Percentiles rank a stretch among this genome's conserved stretches.
phyloP scores from a whole-genome alignment of 2,113 vertebrate species.

The Oreotragus oreotragus region DNA sequence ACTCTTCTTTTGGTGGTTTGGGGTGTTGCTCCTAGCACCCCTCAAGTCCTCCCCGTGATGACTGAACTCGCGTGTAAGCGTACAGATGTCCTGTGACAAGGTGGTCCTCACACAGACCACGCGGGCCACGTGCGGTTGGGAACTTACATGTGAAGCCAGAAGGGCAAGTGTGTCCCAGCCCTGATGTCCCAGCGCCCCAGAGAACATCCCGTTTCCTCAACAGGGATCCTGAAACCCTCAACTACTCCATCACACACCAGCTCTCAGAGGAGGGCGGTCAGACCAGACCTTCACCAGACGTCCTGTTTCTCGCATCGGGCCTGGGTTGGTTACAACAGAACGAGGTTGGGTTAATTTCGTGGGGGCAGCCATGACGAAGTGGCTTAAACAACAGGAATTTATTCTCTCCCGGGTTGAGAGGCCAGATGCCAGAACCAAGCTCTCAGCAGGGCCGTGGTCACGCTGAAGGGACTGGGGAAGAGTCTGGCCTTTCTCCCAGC shows the following conservation, averaged over 20 bases:
- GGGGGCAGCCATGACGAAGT: accelerated
- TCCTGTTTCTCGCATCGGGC: not conserved
- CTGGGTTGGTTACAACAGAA: not conserved
- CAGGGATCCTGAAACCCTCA: not conserved
- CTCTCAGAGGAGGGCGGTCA: not conserved
- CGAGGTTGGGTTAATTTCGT: not conserved
- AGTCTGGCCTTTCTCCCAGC: not conserved
- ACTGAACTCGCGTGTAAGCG: not conserved
- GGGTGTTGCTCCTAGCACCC: not conserved
- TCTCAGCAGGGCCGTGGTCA: not conserved
- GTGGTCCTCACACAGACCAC: accelerated
- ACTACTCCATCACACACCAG: accelerated
- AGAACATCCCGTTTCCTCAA: not conserved
- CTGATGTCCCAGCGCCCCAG: not conserved
- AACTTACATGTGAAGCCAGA: not conserved
- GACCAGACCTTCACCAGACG: not conserved
- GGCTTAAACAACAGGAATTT: not conserved
- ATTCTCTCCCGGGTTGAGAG: not conserved
- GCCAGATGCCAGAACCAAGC: too few species aligned
- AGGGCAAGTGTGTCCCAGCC: not conserved
- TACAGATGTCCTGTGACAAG: not conserved
- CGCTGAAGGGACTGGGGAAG: not conserved
- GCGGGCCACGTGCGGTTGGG: accelerated
- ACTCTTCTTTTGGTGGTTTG: too few species aligned
- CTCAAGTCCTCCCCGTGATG: not conserved